phyloP scores from a whole-genome alignment of 2,113 vertebrate species.

The Struthidea cinerea region DNA sequence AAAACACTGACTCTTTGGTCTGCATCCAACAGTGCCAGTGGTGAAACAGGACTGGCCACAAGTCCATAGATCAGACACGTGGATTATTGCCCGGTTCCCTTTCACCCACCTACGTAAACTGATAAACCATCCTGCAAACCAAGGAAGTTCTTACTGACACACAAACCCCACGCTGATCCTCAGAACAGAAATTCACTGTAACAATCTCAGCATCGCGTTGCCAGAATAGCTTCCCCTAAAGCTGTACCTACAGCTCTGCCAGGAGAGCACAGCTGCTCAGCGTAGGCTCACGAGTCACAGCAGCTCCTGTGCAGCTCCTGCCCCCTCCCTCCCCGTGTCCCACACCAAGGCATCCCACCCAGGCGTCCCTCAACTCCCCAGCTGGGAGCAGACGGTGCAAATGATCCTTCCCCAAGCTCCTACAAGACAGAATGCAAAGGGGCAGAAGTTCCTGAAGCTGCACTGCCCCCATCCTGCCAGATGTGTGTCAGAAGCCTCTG shows the following conservation, averaged over 20 bases:
- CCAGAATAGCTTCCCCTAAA: neutral
- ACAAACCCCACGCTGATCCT: neutral
- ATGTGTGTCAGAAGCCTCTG: neutral
- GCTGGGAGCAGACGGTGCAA: neutral
- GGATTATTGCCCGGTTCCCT: neutral
- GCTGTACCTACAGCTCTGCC: accelerated
- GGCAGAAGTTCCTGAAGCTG: neutral
- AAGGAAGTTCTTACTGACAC: neutral
- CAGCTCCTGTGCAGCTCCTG: neutral
- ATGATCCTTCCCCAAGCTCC: neutral
- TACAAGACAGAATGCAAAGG: neutral
- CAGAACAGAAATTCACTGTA: neutral
- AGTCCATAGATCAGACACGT: neutral
- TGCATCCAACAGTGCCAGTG: neutral
- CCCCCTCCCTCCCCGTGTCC: accelerated
- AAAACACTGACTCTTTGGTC: neutral
- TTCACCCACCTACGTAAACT: neutral
- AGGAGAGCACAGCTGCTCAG: neutral
- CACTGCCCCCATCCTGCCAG: neutral
- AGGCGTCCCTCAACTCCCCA: neutral
- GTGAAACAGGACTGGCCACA: neutral
- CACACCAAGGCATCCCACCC: neutral
- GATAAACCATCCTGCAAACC: neutral
- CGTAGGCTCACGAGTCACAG: neutral
- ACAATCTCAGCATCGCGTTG: neutral